Evolutionary conservation across 2,113 vertebrate genomes (phyloP).

Genomic region (Salvelinus alpinus): DNA sequence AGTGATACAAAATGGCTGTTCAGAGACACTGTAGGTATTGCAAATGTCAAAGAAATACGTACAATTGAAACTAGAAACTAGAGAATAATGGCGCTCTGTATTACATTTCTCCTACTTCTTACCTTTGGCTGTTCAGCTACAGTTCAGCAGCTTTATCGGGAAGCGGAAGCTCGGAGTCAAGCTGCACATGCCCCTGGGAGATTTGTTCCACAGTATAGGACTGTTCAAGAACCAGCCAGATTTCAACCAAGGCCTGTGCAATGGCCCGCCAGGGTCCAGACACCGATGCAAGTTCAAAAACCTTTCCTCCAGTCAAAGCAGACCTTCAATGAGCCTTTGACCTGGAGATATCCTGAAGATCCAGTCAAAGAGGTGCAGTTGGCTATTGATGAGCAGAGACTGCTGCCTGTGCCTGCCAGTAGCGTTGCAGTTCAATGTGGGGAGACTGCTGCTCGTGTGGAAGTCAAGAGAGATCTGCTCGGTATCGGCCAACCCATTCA

Average conservation of each 20-base stretch:
- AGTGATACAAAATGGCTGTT: slow-evolving; percentile 23
- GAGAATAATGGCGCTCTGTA: not conserved
- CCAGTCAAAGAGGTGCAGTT: slow-evolving; percentile 15
- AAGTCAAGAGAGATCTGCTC: slow-evolving; percentile 61
- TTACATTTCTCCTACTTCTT: slow-evolving; percentile 17
- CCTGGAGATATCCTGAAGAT: slow-evolving; percentile 43
- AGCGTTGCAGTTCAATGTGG: slow-evolving; percentile 43
- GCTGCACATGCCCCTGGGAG: not conserved
- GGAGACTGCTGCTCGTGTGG: slow-evolving; percentile 42
- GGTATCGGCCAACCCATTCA: slow-evolving; percentile 43
- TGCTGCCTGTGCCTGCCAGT: not conserved
- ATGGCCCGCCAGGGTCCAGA: slow-evolving; percentile 15
- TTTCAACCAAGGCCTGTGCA: not conserved
- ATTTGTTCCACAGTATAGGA: not conserved
- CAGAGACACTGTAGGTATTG: not conserved
- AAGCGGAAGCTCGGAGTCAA: too few relatives aligned
- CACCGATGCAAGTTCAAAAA: not conserved
- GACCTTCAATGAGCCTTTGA: slow-evolving; percentile 16
- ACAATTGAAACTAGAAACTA: too few relatives aligned
- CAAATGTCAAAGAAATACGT: not conserved
- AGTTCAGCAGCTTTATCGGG: not conserved
- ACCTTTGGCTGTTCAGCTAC: slow-evolving; percentile 5
- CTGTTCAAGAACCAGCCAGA: not conserved
- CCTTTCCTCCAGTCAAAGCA: slow-evolving; percentile 20
- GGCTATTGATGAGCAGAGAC: slow-evolving; percentile 23